Percentiles rank a stretch among this genome's conserved stretches.
phyloP scores from a whole-genome alignment of 2,113 vertebrate species.

The Equus quagga region DNA sequence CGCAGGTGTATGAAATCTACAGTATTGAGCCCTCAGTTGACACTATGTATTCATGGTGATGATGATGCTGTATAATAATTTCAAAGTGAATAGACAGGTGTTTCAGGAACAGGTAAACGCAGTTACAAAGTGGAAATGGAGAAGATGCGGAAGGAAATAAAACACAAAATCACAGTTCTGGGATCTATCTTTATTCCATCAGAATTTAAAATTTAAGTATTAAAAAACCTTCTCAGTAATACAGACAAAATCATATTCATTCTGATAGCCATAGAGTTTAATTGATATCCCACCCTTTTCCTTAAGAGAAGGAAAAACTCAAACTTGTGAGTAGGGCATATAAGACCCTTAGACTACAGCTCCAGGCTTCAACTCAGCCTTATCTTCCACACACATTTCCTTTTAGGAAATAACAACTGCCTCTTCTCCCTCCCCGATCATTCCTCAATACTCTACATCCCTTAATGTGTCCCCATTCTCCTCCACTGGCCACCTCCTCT shows the following conservation, averaged over 20 bases:
- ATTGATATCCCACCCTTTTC: not conserved
- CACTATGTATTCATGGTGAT: not conserved
- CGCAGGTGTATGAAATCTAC: not conserved
- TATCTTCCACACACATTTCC: not conserved
- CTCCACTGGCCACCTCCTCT: not conserved
- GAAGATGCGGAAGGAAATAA: not conserved
- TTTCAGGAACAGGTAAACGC: not conserved
- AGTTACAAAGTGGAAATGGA: not conserved
- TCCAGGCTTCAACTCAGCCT: not conserved
- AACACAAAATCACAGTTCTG: not conserved
- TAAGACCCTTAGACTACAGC: not conserved
- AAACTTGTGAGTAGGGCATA: not conserved
- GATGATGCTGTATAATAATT: not conserved
- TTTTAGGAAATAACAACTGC: not conserved
- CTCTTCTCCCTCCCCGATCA: not conserved
- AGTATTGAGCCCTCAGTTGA: not conserved
- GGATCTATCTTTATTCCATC: not conserved
- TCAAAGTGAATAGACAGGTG: not conserved
- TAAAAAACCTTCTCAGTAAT: not conserved
- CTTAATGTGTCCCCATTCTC: not conserved
- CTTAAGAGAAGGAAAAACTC: not conserved
- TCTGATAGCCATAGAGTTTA: not conserved
- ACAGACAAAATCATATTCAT: not conserved
- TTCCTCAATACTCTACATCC: not conserved
- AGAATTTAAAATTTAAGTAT: slow-evolving; percentile 22